These are phyloP conservation scores for Fopius arisanus DNA, from an alignment of 1,140 invertebrate species.

Conservation along the genomic window DNA sequence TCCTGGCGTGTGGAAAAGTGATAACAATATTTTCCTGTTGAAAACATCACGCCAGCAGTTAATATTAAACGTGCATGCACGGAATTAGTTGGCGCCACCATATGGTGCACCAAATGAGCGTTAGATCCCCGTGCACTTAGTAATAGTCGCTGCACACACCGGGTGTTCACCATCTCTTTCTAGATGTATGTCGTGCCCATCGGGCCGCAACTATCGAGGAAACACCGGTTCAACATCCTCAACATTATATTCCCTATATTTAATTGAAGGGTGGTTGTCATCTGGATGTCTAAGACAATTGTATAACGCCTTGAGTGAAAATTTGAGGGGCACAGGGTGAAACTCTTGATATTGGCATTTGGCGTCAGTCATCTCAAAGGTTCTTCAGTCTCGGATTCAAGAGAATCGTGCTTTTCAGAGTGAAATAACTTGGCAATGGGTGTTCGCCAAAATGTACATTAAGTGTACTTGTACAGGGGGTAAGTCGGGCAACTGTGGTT, in stretches of 20 bases:
- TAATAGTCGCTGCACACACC: slow-evolving; percentile 6
- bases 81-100: slow-evolving; percentile 30
- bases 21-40: neutral
- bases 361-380: too few species aligned
- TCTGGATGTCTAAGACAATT: too few species aligned
- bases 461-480: slow-evolving; percentile 23
- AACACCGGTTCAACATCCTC: slow-evolving; percentile 1
- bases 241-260: neutral
- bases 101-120: slow-evolving; percentile 23
- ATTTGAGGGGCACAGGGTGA: too few species aligned
- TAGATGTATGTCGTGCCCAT: slow-evolving; percentile 15
- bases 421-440: neutral
- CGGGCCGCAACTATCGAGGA: slow-evolving; percentile 19
- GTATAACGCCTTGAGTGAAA: too few species aligned
- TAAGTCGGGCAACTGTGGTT: slow-evolving; percentile 15
- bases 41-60: neutral
- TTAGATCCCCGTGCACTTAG: slow-evolving; percentile 13
- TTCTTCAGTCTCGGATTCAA: neutral
- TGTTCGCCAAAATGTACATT: neutral
- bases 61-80: neutral
- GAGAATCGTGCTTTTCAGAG: neutral
- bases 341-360: too few species aligned
- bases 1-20: neutral
- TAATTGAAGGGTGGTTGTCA: too few species aligned
- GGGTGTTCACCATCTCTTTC: neutral